phyloP scores from a whole-genome alignment of 2,797 vertebrate species.

The Cuculus canorus region DNA sequence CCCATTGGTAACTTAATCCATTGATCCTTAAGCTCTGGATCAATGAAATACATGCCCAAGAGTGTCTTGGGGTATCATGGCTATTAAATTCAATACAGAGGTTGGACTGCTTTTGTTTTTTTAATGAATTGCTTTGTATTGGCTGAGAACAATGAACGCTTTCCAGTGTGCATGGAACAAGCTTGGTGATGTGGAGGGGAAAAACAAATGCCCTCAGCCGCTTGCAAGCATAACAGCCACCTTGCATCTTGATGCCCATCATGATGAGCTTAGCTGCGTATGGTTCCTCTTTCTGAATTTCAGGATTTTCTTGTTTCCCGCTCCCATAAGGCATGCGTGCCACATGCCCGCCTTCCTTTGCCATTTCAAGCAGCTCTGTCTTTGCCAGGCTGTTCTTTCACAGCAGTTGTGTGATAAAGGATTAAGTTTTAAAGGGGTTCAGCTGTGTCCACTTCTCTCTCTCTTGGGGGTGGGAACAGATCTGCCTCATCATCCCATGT shows the following conservation, averaged over 20 bases:
- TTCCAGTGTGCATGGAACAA: not conserved
- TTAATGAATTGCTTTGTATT: not conserved
- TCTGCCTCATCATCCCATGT: not conserved
- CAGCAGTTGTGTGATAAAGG: not conserved
- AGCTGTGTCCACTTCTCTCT: not conserved
- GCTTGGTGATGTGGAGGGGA: not conserved
- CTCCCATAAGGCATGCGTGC: rapidly evolving
- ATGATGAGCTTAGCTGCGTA: not conserved
- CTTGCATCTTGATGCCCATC: too few relatives aligned
- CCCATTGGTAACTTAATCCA: slow-evolving; percentile 21
- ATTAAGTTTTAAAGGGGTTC: not conserved
- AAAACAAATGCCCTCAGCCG: not conserved
- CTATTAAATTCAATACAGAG: not conserved
- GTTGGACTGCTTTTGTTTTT: not conserved
- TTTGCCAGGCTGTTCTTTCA: not conserved
- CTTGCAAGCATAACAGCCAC: not conserved
- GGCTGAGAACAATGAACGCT: not conserved
- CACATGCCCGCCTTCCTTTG: not conserved
- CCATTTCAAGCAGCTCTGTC: not conserved
- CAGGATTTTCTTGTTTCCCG: not conserved
- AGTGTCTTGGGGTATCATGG: not conserved
- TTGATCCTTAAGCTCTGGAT: not conserved
- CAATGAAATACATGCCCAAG: not conserved
- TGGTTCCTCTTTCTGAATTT: not conserved
- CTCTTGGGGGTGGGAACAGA: rapidly evolving